phyloP scores from a whole-genome alignment of 2,113 vertebrate genomes.

The Bubalus kerabau region DNA sequence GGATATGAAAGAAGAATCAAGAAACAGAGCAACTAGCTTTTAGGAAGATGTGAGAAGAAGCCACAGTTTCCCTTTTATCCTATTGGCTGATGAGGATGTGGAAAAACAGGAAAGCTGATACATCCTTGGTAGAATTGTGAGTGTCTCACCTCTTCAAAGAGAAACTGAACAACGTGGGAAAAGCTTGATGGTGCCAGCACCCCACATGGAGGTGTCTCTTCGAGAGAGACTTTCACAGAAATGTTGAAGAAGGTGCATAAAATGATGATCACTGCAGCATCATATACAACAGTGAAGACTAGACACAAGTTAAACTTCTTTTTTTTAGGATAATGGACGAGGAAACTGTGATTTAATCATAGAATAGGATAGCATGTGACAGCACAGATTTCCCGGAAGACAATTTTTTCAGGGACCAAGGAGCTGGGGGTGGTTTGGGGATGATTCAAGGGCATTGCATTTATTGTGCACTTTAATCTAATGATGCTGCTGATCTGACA shows the following conservation, averaged over 20 bases:
- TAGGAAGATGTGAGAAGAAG: not conserved
- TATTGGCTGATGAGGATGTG: not conserved
- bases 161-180: not conserved
- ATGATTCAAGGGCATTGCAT: not conserved
- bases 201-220: not conserved
- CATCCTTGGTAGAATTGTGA: not conserved
- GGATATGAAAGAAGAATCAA: not conserved
- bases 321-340: not conserved
- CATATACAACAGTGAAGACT: too few relatives aligned
- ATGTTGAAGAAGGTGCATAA: not conserved
- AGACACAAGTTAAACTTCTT: not conserved
- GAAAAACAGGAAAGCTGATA: too few relatives aligned
- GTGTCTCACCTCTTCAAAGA: not conserved
- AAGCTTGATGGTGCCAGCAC: not conserved
- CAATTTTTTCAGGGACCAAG: not conserved
- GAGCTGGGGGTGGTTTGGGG: not conserved
- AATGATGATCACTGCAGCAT: too few relatives aligned
- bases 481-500: not conserved
- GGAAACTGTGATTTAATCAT: not conserved
- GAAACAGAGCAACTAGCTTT: not conserved
- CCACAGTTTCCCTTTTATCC: not conserved
- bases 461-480: not conserved
- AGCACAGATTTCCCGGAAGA: not conserved
- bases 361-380: not conserved
- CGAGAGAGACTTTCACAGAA: not conserved